phyloP scores from a whole-genome alignment of 2,888 invertebrate species.

The Cheiracanthium punctorium region DNA sequence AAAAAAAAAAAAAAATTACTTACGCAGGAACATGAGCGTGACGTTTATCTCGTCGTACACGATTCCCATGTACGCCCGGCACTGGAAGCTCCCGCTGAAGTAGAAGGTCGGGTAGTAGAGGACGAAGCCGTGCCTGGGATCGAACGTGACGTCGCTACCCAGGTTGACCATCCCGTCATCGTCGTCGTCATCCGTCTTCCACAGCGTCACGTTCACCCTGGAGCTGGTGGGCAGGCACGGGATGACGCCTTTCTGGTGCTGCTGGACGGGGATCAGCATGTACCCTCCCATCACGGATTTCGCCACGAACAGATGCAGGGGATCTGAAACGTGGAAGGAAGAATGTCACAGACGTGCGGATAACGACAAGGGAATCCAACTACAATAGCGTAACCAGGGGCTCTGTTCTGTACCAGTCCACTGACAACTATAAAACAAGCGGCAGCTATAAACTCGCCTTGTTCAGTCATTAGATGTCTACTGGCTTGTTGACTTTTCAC shows the following conservation, averaged over 20 bases:
- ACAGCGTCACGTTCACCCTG: constrained; percentile 78
- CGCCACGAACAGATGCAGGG: constrained; percentile 34
- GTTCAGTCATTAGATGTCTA: no score
- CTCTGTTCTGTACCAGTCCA: no score
- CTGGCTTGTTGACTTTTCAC: no score
- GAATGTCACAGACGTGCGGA: no score
- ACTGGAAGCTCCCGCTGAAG: constrained; percentile 70
- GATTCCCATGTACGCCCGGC: constrained; percentile 51
- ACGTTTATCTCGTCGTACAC: constrained; percentile 37
- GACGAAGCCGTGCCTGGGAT: constrained; percentile 70
- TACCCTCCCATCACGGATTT: constrained; percentile 26
- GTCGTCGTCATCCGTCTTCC: constrained; percentile 42
- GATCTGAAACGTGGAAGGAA: no score
- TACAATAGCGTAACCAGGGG: no score
- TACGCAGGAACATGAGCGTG: constrained; percentile 48
- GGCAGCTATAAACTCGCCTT: no score
- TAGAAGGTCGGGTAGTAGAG: constrained; percentile 69
- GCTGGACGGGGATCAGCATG: constrained; percentile 25
- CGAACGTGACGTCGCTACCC: constrained; percentile 42
- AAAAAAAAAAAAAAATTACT: no score
- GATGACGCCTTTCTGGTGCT: constrained; percentile 76
- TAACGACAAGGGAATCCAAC: no score
- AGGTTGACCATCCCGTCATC: constrained; percentile 23
- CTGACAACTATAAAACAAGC: no score
- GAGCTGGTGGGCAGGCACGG: constrained; percentile 83